These are phyloP conservation scores for Listronotus oregonensis DNA, from an alignment of 1,140 invertebrate genomes.

Conservation along the genomic window DNA sequence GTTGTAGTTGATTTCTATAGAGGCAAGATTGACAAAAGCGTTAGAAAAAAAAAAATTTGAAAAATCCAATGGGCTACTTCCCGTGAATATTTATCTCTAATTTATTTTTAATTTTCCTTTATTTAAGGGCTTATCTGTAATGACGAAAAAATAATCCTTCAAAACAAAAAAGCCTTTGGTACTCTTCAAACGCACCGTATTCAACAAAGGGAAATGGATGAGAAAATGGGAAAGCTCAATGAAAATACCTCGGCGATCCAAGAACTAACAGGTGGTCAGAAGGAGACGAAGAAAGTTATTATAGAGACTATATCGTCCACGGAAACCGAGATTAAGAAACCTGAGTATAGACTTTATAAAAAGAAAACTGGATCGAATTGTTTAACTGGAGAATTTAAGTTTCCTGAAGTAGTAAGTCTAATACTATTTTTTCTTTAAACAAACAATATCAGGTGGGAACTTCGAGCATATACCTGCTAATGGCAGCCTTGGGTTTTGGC, in stretches of 20 bases:
- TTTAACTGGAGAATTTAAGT: conserved; percentile 58
- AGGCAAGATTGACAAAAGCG: too few relatives aligned
- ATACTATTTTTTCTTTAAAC: conserved; percentile 25
- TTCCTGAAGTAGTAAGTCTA: conserved; percentile 55
- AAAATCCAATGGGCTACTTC: too few relatives aligned
- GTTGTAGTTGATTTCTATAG: too few relatives aligned
- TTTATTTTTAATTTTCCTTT: too few relatives aligned
- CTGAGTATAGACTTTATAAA: conserved; percentile 56
- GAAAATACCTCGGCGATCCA: conserved; percentile 41
- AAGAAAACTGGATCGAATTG: conserved; percentile 50
- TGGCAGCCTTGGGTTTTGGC: too few relatives aligned
- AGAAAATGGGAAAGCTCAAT: conserved; percentile 52
- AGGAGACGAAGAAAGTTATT: conserved; percentile 47
- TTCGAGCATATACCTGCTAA: too few relatives aligned
- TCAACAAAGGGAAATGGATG: conserved; percentile 66
- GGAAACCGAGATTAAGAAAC: conserved; percentile 42
- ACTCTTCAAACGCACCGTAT: conserved; percentile 73
- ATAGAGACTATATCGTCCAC: conserved; percentile 37
- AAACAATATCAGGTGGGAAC: too few relatives aligned
- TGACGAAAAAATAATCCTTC: conserved; percentile 63
- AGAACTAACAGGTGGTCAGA: conserved; percentile 57
- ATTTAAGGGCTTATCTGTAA: conserved; percentile 61
- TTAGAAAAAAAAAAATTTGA: too few relatives aligned
- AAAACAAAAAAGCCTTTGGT: conserved; percentile 71
- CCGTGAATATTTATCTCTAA: too few relatives aligned